A percentile compares a stretch with the other conserved stretches of the same genome.
Evolutionary conservation across 2,113 vertebrate species (phyloP).

Genomic region (Malurus alboscapulatus): DNA sequence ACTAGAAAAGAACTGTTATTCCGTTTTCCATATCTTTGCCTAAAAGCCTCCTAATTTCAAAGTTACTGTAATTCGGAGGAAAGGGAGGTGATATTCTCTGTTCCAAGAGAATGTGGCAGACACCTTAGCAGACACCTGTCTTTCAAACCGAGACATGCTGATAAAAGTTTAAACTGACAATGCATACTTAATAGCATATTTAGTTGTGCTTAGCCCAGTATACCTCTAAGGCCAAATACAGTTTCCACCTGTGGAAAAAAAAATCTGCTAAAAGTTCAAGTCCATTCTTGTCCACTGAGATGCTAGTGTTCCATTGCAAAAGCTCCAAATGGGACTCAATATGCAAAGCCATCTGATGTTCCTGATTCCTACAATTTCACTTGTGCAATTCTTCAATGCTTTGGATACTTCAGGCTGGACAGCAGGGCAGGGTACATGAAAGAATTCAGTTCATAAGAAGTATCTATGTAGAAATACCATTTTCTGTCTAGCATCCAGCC

Average conservation of each 20-base stretch:
- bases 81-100: no score
- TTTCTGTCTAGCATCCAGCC: neutral
- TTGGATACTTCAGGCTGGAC: neutral
- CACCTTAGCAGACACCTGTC: no score
- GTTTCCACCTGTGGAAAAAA: neutral
- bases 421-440: neutral
- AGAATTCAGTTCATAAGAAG: neutral
- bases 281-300: neutral
- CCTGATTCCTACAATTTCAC: neutral
- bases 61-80: no score
- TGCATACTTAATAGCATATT: neutral
- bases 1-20: no score
- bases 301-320: neutral
- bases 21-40: no score
- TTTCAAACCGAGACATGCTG: neutral
- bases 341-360: neutral
- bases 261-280: neutral
- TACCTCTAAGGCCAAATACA: neutral
- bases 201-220: neutral
- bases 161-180: neutral
- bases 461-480: neutral
- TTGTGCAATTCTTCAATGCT: neutral
- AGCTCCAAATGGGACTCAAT: neutral
- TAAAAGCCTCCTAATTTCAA: no score
- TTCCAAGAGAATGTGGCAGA: no score